Percentiles rank a stretch among this genome's conserved stretches.
Conservation (phyloP, 2,113 vertebrate genomes). For the Manacus vitellinus region DNA sequence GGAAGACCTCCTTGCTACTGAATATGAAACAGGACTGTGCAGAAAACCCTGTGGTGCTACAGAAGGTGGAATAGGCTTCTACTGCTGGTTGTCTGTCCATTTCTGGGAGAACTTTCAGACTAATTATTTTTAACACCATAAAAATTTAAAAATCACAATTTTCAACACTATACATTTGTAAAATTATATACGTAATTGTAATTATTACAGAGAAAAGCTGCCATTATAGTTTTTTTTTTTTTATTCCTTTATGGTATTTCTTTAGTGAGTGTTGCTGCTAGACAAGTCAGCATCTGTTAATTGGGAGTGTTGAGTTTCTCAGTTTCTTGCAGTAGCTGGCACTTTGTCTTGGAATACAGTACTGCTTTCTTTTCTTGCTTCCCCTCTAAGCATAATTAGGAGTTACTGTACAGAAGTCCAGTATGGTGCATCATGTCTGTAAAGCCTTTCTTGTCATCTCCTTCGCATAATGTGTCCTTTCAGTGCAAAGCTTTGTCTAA, state of each 20-base stretch:
- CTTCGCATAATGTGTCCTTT: conserved; percentile 47
- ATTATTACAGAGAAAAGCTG: background rate
- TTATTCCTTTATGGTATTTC: background rate
- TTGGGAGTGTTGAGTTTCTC: background rate
- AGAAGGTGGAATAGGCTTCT: background rate
- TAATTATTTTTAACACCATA: background rate
- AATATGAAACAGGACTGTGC: background rate
- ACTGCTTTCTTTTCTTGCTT: conserved; percentile 23
- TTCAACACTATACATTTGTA: background rate
- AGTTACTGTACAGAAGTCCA: background rate
- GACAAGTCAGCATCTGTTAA: background rate
- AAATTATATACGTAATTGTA: background rate
- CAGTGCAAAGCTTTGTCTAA: conserved; percentile 10
- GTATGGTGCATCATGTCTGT: background rate
- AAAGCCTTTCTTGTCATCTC: conserved; percentile 2
- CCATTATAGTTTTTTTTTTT: background rate
- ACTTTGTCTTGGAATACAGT: conserved; percentile 26
- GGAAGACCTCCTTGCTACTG: background rate
- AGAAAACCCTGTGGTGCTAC: background rate
- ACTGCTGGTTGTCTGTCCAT: background rate
- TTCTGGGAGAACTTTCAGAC: background rate
- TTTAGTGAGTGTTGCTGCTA: background rate
- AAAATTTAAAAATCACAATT: background rate
- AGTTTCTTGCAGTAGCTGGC: background rate
- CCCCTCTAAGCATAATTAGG: background rate